Evolutionary conservation across 2,797 vertebrate genomes (phyloP).

Genomic region (Acanthurus leucopareius): DNA sequence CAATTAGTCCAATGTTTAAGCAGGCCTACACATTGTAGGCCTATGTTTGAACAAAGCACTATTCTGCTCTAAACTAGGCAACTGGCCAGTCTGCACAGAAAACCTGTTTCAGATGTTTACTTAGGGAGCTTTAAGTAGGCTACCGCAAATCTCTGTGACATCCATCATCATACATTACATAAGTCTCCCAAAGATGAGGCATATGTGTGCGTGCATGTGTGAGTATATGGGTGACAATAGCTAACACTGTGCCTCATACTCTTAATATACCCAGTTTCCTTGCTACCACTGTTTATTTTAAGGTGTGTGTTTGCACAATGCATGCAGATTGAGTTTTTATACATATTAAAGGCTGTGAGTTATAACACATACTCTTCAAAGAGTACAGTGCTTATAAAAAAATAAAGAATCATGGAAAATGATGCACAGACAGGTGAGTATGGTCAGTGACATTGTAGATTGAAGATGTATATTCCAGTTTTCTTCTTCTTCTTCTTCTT

Average conservation of each 20-base stretch:
- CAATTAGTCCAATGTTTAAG: constrained; percentile 40
- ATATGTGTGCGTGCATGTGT: constrained; percentile 31
- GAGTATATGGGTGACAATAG: constrained; percentile 43
- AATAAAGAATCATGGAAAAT: constrained; percentile 85
- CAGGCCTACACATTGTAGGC: constrained; percentile 41
- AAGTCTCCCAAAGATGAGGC: constrained; percentile 53
- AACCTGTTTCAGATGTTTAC: constrained; percentile 80
- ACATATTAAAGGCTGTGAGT: constrained; percentile 60
- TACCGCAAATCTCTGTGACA: constrained; percentile 72
- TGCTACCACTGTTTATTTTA: constrained; percentile 63
- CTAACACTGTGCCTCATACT: constrained; percentile 48
- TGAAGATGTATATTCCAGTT: constrained; percentile 63
- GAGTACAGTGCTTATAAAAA: constrained; percentile 80
- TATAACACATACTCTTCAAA: constrained; percentile 65
- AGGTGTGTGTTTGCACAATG: constrained; percentile 65
- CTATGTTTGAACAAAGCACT: constrained; percentile 52
- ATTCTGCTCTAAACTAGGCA: constrained; percentile 49
- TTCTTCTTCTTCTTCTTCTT: constrained; percentile 43
- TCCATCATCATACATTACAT: constrained; percentile 77
- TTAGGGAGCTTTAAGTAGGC: constrained; percentile 64
- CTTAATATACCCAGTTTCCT: constrained; percentile 53
- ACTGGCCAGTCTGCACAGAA: constrained; percentile 55
- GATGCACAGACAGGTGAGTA: constrained; percentile 72
- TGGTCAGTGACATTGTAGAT: constrained; percentile 66
- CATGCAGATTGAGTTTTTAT: constrained; percentile 70